Conservation (phyloP, 1,140 invertebrate species). For the Chironomus striatipennis region DNA sequence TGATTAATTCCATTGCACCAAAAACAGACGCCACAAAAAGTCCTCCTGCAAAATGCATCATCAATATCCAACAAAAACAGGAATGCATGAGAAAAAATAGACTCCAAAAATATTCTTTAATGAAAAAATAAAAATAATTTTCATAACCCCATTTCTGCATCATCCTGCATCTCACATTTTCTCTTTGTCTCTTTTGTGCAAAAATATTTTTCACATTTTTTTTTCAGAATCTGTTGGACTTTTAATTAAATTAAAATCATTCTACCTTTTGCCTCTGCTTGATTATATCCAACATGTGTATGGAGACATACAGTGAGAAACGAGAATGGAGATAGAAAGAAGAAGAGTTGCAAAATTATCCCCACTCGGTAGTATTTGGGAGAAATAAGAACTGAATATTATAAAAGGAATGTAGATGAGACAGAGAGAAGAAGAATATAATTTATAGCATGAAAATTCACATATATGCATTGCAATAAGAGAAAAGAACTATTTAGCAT, state of each 20-base stretch:
- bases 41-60: too few relatives aligned
- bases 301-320: neutral
- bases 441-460: constrained; percentile 9
- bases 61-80: too few relatives aligned
- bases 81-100: too few relatives aligned
- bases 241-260: constrained; percentile 10
- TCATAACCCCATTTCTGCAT: too few relatives aligned
- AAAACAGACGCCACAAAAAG: too few relatives aligned
- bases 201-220: too few relatives aligned
- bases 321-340: neutral
- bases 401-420: neutral
- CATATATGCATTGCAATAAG: neutral
- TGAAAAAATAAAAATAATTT: too few relatives aligned
- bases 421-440: neutral
- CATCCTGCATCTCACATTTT: too few relatives aligned
- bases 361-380: neutral
- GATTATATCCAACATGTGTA: neutral
- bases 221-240: neutral
- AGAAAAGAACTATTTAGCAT: neutral
- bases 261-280: neutral
- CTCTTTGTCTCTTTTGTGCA: too few relatives aligned
- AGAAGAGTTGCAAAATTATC: too few relatives aligned
- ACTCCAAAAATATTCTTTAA: too few relatives aligned
- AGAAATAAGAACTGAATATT: neutral
- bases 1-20: too few relatives aligned